Evolutionary conservation across 2,888 invertebrate genomes (phyloP).

Genomic region (Adela reaumurella): DNA sequence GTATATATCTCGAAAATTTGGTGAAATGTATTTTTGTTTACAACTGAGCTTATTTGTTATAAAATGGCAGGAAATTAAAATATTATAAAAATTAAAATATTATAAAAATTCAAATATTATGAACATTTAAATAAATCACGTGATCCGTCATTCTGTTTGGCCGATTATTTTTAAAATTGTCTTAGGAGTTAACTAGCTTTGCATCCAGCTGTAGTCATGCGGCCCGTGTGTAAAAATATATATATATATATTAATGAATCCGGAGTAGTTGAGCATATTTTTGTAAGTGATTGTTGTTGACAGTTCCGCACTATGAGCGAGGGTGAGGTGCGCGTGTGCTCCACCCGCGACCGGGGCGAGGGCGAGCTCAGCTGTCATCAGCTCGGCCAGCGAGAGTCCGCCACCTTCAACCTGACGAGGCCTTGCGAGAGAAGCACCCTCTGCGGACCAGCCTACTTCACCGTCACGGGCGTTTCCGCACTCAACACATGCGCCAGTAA

Average conservation of each 20-base stretch:
- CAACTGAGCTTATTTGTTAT: too few relatives aligned
- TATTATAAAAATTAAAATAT: too few relatives aligned
- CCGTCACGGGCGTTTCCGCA: slow-evolving; percentile 43
- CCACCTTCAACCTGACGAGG: slow-evolving; percentile 43
- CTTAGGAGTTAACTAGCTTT: not conserved
- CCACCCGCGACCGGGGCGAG: slow-evolving; percentile 42
- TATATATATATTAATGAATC: too few relatives aligned
- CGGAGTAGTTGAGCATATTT: too few relatives aligned
- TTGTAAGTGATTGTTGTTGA: too few relatives aligned
- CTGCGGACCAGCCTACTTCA: slow-evolving; percentile 52
- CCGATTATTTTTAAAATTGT: too few relatives aligned
- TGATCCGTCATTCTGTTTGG: too few relatives aligned
- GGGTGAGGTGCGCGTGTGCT: slow-evolving; percentile 57
- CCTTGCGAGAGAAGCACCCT: slow-evolving; percentile 46
- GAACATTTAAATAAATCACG: too few relatives aligned
- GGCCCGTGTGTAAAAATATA: slow-evolving; percentile 7
- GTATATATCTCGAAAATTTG: too few relatives aligned
- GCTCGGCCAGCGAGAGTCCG: slow-evolving; percentile 33
- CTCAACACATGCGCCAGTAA: slow-evolving; percentile 60
- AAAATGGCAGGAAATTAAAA: too few relatives aligned
- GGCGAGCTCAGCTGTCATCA: slow-evolving; percentile 43
- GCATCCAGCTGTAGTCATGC: not conserved
- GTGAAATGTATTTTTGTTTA: too few relatives aligned
- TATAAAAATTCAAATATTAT: too few relatives aligned
- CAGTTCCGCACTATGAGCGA: slow-evolving; percentile 53